phyloP scores from a whole-genome alignment of 2,888 invertebrate species.

The Xestia ashworthii region DNA sequence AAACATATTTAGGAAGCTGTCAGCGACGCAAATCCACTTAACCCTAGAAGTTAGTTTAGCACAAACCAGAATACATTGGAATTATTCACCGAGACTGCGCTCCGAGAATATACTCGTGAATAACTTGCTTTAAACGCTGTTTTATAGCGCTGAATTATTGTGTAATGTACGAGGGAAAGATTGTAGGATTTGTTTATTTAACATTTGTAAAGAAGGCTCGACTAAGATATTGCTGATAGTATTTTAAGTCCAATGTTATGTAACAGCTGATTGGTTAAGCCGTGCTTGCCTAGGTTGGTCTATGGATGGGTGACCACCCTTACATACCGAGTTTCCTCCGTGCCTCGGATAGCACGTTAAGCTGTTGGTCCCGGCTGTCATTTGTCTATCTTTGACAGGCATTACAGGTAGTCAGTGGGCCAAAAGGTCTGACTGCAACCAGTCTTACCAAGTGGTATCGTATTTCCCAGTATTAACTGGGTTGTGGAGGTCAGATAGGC shows the following conservation, averaged over 20 bases:
- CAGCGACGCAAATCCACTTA: conserved; percentile 59
- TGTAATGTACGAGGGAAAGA: conserved; percentile 20
- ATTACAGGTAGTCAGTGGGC: no score
- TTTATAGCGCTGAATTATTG: conserved; percentile 55
- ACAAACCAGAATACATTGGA: conserved; percentile 60
- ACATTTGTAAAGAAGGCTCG: not conserved
- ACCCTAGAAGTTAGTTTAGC: conserved; percentile 53
- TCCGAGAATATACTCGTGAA: conserved; percentile 57
- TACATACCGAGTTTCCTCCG: no score
- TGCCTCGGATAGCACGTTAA: no score
- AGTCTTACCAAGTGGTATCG: no score
- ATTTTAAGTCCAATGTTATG: not conserved
- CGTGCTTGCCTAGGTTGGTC: no score
- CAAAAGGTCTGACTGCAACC: no score
- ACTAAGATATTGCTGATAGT: not conserved
- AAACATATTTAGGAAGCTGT: conserved; percentile 53
- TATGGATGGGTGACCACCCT: no score
- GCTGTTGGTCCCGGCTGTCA: no score
- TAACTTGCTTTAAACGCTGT: conserved; percentile 54
- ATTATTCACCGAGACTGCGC: conserved; percentile 58
- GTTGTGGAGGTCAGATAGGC: no score
- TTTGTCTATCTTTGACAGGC: no score
- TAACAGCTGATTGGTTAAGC: no score
- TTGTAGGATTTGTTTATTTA: conserved; percentile 34
- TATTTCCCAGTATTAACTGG: no score